Evolutionary conservation across 2,797 vertebrate genomes (phyloP).

Genomic region (Acanthopagrus latus): DNA sequence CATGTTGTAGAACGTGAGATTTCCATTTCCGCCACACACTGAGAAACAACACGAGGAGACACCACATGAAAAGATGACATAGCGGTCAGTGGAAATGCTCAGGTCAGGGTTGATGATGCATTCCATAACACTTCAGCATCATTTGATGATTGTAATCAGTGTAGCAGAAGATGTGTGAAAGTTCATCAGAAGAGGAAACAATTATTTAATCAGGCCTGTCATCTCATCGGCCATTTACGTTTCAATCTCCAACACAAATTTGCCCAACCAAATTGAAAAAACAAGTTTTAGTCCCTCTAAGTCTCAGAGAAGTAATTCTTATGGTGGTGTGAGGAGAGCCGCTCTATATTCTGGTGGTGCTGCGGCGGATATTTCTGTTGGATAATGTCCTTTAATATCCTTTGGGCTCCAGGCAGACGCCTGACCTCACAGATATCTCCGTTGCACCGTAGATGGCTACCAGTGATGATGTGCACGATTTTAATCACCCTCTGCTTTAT

Average conservation of each 20-base stretch:
- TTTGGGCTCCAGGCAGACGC: not conserved
- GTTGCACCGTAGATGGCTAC: too few relatives aligned
- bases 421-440: not conserved
- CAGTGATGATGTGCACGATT: not conserved
- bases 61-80: not conserved
- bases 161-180: not conserved
- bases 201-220: conserved; percentile 10
- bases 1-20: too few relatives aligned
- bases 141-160: conserved; percentile 19
- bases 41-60: not conserved
- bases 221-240: not conserved
- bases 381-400: not conserved
- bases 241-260: not conserved
- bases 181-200: conserved; percentile 22
- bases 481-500: not conserved
- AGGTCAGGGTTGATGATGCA: conserved; percentile 16
- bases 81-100: not conserved
- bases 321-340: not conserved
- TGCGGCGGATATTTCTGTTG: not conserved
- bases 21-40: too few relatives aligned
- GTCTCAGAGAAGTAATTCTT: too few relatives aligned
- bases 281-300: too few relatives aligned
- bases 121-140: not conserved
- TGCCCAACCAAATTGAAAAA: not conserved
- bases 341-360: not conserved